Conservation (phyloP, 2,797 vertebrate species). For the Champsocephalus gunnari region DNA sequence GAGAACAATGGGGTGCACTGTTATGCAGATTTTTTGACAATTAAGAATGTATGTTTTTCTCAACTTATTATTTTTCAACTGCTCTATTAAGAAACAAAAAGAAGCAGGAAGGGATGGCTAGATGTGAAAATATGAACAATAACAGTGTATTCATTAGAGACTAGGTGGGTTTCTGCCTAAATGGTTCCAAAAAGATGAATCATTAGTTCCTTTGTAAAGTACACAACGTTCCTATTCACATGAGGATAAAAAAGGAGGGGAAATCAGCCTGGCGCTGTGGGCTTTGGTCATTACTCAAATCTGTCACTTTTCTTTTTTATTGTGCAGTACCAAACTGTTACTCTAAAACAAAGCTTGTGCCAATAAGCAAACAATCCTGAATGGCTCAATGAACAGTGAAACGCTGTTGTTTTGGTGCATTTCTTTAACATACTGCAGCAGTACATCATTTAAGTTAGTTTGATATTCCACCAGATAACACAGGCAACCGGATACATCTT, state of each 20-base stretch:
- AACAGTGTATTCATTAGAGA: conserved; percentile 37
- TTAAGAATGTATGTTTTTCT: not conserved
- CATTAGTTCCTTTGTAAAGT: conserved; percentile 40
- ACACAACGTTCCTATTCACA: conserved; percentile 30
- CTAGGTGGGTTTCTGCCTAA: conserved; percentile 34
- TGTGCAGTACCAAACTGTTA: conserved; percentile 2
- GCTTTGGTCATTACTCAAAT: conserved; percentile 23
- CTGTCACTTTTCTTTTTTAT: conserved; percentile 5
- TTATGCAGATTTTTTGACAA: not conserved
- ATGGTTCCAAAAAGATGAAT: conserved; percentile 46
- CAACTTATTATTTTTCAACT: not conserved
- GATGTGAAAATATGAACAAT: conserved; percentile 32
- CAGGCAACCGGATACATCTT: not conserved
- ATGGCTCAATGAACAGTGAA: conserved; percentile 17
- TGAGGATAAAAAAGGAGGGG: conserved; percentile 20
- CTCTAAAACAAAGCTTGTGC: conserved; percentile 23
- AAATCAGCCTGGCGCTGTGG: not conserved
- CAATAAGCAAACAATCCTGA: conserved; percentile 9
- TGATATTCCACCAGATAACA: not conserved
- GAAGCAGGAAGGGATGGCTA: not conserved
- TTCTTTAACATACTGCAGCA: not conserved
- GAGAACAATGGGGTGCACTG: not conserved
- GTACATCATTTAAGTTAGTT: not conserved
- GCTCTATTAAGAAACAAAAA: not conserved
- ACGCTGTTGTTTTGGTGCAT: not conserved